Evolutionary conservation across 2,113 vertebrate species (phyloP).

Genomic region (Trichechus manatus): DNA sequence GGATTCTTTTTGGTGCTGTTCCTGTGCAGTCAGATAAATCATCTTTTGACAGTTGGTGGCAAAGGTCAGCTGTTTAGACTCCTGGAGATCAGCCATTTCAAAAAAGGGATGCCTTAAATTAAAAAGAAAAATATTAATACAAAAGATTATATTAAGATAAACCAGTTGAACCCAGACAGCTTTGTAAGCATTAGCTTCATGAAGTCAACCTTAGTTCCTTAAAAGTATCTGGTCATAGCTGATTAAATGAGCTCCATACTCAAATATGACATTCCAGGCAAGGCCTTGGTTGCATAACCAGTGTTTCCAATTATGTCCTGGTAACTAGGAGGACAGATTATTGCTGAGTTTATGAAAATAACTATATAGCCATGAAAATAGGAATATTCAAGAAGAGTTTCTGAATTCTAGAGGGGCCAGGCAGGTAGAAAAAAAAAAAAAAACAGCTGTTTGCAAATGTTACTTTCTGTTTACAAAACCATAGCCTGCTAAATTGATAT

Average conservation of each 20-base stretch:
- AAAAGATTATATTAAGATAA: neutral
- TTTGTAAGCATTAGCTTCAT: neutral
- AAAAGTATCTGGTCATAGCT: neutral
- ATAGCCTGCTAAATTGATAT: neutral
- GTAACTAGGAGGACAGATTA: neutral
- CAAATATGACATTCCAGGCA: neutral
- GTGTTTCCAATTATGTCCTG: neutral
- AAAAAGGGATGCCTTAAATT: neutral
- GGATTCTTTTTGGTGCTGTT: neutral
- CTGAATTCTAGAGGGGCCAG: neutral
- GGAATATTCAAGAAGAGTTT: neutral
- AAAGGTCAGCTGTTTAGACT: neutral
- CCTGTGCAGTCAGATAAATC: neutral
- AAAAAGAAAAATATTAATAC: constrained; percentile 22
- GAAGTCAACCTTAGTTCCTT: neutral
- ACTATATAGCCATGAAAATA: neutral
- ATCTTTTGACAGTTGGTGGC: constrained; percentile 21
- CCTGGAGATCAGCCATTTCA: neutral
- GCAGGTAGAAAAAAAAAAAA: neutral
- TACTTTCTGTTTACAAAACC: neutral
- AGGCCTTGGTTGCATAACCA: neutral
- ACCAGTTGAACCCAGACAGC: neutral
- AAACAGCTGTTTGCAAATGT: neutral
- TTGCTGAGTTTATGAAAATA: neutral
- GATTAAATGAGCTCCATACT: neutral